phyloP scores from a whole-genome alignment of 1,140 invertebrate genomes.

The Macrocentrus cingulum region DNA sequence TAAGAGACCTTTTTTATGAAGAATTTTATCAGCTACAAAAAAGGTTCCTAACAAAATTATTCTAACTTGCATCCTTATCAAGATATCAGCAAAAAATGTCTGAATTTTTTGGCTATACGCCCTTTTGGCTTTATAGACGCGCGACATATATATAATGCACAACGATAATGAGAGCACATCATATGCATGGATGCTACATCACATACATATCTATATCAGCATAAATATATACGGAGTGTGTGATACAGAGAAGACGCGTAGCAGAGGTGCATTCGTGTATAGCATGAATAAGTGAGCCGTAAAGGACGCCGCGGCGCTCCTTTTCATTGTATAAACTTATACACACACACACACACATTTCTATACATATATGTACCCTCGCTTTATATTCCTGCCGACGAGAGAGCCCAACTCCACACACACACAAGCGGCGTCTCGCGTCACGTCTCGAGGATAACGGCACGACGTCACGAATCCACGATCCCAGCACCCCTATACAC shows the following conservation, averaged over 20 bases:
- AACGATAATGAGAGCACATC: conserved; percentile 5
- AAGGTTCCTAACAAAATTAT: no score
- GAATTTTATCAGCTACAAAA: no score
- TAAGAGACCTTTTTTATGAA: no score
- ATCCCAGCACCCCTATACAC: neutral
- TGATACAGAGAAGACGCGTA: neutral
- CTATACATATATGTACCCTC: neutral
- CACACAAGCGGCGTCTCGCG: neutral
- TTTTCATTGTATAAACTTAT: neutral
- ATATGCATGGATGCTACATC: neutral
- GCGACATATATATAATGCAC: neutral
- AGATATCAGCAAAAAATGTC: no score
- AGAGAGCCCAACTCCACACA: no score
- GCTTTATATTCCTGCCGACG: no score
- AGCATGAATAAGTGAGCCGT: conserved; percentile 6
- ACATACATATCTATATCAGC: neutral
- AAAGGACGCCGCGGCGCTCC: conserved; percentile 5
- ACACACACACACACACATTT: neutral
- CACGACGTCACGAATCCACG: conserved; percentile 14
- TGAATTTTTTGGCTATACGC: no score
- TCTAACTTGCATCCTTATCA: no score
- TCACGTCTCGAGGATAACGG: conserved; percentile 19
- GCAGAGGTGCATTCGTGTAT: conserved; percentile 8
- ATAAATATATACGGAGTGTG: no score
- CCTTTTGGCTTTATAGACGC: neutral